Conservation (phyloP, 2,888 invertebrate genomes). For the Pantelozetes paolii region DNA sequence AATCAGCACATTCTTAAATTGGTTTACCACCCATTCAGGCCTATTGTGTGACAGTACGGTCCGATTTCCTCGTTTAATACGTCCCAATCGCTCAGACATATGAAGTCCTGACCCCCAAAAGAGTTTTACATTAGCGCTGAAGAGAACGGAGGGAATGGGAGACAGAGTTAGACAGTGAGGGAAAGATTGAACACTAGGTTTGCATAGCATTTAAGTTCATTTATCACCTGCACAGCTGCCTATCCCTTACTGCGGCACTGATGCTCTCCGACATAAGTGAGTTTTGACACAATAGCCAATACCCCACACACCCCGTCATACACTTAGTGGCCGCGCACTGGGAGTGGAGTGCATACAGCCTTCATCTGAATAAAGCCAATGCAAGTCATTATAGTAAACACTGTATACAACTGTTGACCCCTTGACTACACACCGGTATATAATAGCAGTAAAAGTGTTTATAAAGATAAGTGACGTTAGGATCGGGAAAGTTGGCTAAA, state of each 20-base stretch:
- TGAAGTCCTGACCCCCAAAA: background rate
- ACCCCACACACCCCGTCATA: background rate
- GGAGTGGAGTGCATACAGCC: background rate
- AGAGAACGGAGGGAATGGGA: background rate
- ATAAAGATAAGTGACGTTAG: conserved; percentile 11
- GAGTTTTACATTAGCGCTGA: no score
- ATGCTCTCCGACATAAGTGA: background rate
- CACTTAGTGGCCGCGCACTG: background rate
- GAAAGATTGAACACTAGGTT: background rate
- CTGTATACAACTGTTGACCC: background rate
- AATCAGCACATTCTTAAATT: conserved; percentile 29
- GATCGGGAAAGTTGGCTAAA: background rate
- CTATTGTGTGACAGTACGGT: background rate
- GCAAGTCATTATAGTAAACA: no score
- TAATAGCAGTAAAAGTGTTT: background rate
- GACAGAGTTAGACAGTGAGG: background rate
- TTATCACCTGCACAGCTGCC: conserved; percentile 32
- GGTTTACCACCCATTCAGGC: conserved; percentile 27
- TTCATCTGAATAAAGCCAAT: no score
- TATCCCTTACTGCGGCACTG: background rate
- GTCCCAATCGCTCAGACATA: background rate
- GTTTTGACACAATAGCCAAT: background rate
- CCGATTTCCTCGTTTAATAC: background rate
- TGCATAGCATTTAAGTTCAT: conserved; percentile 7
- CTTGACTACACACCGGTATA: background rate